Evolutionary conservation across 2,888 invertebrate species (phyloP).

Genomic region (Polyploca ridens): DNA sequence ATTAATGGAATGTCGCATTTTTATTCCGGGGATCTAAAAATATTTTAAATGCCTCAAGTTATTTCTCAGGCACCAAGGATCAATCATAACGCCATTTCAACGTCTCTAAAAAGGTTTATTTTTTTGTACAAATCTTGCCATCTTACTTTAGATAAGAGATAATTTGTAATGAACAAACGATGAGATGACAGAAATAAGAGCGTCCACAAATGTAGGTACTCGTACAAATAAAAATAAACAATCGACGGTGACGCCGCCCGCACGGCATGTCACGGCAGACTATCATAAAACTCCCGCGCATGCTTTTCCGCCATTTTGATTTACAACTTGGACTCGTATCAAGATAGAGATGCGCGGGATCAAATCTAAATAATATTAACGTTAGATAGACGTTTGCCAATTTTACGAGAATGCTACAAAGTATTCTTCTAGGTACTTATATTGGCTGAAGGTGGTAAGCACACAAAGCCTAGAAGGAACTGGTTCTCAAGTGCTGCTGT

Average conservation of each 20-base stretch:
- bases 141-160: not conserved
- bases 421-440: too few relatives aligned
- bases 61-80: too few relatives aligned
- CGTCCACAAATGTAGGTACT: slow-evolving; percentile 11
- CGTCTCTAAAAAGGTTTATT: too few relatives aligned
- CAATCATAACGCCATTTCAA: too few relatives aligned
- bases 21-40: too few relatives aligned
- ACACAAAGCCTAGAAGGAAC: too few relatives aligned
- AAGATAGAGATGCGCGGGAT: slow-evolving; percentile 45
- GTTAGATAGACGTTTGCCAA: slow-evolving; percentile 12
- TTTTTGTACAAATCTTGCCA: too few relatives aligned
- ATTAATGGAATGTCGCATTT: too few relatives aligned
- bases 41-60: too few relatives aligned
- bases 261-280: slow-evolving; percentile 29
- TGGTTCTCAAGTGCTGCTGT: too few relatives aligned
- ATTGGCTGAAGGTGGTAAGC: too few relatives aligned
- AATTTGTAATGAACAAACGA: not conserved
- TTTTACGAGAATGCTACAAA: not conserved
- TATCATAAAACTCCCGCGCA: slow-evolving; percentile 68
- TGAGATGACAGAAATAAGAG: slow-evolving; percentile 41
- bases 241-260: slow-evolving; percentile 24
- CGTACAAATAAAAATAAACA: slow-evolving; percentile 39
- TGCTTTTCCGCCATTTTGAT: slow-evolving; percentile 73
- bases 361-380: slow-evolving; percentile 34
- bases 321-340: slow-evolving; percentile 71